phyloP scores from a whole-genome alignment of 2,113 vertebrate genomes.

The Ictalurus punctatus region DNA sequence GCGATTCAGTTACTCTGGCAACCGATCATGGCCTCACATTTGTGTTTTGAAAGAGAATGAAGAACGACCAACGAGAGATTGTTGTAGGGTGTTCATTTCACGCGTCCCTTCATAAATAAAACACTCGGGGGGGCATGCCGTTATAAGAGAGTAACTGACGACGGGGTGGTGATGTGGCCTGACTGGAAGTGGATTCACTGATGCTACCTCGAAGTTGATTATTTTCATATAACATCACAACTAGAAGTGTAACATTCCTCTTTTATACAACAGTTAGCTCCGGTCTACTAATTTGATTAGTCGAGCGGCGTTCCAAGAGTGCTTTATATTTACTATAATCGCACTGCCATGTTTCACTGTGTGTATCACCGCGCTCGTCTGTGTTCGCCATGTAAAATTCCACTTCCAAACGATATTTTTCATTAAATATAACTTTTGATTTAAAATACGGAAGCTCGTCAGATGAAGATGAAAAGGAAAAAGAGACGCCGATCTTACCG shows the following conservation, averaged over 20 bases:
- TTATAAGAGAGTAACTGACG: not conserved
- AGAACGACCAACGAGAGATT: not conserved
- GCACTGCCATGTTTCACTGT: no score
- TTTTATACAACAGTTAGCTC: no score
- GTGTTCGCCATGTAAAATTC: no score
- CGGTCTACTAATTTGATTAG: not conserved
- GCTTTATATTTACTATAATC: no score
- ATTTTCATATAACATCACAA: not conserved
- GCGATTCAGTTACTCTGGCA: slow-evolving; percentile 15
- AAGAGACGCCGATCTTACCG: not conserved
- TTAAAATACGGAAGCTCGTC: no score
- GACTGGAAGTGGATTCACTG: not conserved
- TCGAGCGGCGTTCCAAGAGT: not conserved
- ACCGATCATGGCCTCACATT: not conserved
- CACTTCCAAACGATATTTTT: not conserved
- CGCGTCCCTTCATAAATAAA: not conserved
- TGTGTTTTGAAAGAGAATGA: not conserved
- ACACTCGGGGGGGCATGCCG: not conserved
- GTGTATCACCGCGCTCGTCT: no score
- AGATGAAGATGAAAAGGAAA: no score
- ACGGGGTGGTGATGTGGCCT: not conserved
- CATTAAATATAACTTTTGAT: not conserved
- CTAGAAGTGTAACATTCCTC: not conserved
- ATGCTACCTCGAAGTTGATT: no score
- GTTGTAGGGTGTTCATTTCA: not conserved